Conservation (phyloP, 2,888 invertebrate species). For the Polyommatus iphigenia region DNA sequence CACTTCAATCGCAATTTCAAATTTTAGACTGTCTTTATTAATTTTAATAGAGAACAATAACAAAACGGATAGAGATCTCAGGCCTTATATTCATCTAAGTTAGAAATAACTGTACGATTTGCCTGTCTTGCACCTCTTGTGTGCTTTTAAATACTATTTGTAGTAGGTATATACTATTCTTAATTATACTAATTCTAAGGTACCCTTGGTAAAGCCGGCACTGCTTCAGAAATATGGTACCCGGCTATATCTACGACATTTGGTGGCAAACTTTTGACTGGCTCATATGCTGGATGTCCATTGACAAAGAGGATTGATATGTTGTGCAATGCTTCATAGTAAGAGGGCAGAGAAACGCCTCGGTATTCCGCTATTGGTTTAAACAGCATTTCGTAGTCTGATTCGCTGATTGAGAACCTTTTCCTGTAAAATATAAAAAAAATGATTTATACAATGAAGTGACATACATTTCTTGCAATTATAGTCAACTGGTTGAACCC, state of each 20-base stretch:
- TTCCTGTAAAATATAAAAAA: not conserved
- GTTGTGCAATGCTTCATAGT: not conserved
- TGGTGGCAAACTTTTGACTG: not conserved
- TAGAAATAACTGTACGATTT: no score
- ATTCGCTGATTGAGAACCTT: not conserved
- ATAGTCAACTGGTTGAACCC: no score
- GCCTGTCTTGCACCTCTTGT: no score
- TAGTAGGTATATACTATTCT: no score
- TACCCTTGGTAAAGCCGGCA: conserved; percentile 11
- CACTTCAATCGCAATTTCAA: no score
- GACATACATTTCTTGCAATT: no score
- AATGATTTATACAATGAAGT: no score
- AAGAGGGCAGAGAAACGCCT: not conserved
- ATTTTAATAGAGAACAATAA: no score
- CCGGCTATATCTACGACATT: conserved; percentile 24
- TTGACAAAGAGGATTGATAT: not conserved
- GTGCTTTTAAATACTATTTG: no score
- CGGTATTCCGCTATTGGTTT: not conserved
- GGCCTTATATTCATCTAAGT: no score
- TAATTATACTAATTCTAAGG: not conserved
- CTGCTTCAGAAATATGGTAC: not conserved
- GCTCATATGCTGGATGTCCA: not conserved
- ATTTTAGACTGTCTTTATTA: no score
- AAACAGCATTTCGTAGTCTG: not conserved
- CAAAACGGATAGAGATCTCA: no score